Base-by-base conservation (phyloP, 2,113 vertebrate genomes). In the Heterochromis multidens region DNA sequence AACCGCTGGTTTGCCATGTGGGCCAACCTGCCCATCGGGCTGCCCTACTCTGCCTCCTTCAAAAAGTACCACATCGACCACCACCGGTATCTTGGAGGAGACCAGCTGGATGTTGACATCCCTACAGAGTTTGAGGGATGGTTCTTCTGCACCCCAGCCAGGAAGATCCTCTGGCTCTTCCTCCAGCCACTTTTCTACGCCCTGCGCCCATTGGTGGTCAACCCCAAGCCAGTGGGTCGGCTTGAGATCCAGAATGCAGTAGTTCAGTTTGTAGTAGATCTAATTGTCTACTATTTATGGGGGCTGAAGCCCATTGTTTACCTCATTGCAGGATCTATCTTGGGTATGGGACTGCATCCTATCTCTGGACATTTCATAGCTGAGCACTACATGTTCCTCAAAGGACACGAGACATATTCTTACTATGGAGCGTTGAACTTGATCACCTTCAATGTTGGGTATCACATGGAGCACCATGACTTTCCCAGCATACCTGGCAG, bases 31-130 rank as follows among this genome's bases (percentile, higher is more conserved):
- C 99, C 99, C 0, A 86, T 99, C 1, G 99, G 98, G 8, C 0
- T 99, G 77, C 99, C 99, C 23, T 99, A 99, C 37, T 98, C 99
- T 0, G 96, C 97, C 58, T 97, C 98, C 89, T 99, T 99, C 94
- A 99, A 99, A 95, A 99, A 99, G 88, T 99, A 99, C 87, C 98
- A 99, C 79, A 96, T 99, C 2, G 99, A 99, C 94, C 99, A 99
- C 91, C 99, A 99, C 80, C 97, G 99, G 2, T 99, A 99, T 83
- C 96, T 99, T 43, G 98, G 98, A 1, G 98, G 97, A 0, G 96
- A 99, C 81, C 89, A 88, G 77, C 90, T 99, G 92, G 99, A 99
- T 1, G 98, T 99, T 37, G 99, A 99, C 83, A 96, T 99, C 74
- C 98, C 99, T 33, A 98, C 99, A 0, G 96, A 97, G 35, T 83